phyloP scores from a whole-genome alignment of 2,797 vertebrate genomes.

The Distichodus sexfasciatus region DNA sequence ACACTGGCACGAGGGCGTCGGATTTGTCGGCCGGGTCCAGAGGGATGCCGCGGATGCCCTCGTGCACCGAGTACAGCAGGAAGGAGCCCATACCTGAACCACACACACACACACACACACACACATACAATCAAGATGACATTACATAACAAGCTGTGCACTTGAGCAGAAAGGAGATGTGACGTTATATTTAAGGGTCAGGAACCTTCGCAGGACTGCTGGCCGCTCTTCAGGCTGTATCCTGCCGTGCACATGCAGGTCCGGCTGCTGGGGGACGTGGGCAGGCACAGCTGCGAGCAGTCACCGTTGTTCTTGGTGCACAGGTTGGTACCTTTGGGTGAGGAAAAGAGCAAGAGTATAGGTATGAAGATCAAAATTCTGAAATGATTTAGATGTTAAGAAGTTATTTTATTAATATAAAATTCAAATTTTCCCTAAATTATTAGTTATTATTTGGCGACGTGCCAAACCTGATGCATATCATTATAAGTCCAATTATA shows the following conservation, averaged over 20 bases:
- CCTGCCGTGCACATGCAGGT: constrained; percentile 96
- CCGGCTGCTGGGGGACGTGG: constrained; percentile 82
- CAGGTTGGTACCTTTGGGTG: constrained; percentile 83
- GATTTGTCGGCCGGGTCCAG: constrained; percentile 94
- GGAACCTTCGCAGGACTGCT: constrained; percentile 92
- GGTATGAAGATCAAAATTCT: too few relatives aligned
- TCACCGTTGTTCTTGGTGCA: constrained; percentile 92
- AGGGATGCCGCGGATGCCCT: constrained; percentile 94
- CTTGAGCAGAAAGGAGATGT: too few relatives aligned
- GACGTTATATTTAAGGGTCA: background rate
- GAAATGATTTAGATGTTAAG: too few relatives aligned
- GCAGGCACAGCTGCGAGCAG: constrained; percentile 95
- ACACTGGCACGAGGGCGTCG: constrained; percentile 92
- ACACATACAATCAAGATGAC: background rate
- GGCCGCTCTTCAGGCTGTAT: constrained; percentile 90
- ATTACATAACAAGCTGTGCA: background rate
- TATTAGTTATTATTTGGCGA: too few relatives aligned
- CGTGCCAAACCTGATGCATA: too few relatives aligned
- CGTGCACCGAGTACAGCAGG: constrained; percentile 93
- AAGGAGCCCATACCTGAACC: constrained; percentile 97
- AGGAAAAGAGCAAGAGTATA: too few relatives aligned
- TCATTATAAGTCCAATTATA: too few relatives aligned
- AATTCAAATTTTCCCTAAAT: too few relatives aligned
- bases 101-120: constrained; percentile 19
- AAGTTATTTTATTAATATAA: too few relatives aligned